Percentiles rank a stretch among this genome's conserved stretches.
phyloP scores from a whole-genome alignment of 2,888 invertebrate genomes.

The Microctonus brassicae region DNA sequence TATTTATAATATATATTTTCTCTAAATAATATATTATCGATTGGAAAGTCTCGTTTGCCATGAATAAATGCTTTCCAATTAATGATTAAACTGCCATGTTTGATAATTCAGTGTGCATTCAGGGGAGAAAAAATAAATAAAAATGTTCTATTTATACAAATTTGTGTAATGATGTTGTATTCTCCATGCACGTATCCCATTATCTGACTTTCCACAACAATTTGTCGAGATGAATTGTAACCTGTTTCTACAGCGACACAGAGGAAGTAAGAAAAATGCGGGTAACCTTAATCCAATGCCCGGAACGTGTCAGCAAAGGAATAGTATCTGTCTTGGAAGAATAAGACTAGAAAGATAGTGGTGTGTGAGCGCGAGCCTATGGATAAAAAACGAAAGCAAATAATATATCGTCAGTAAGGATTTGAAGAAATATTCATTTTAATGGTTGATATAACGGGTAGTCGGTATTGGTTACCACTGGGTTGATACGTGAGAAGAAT shows the following conservation, averaged over 20 bases:
- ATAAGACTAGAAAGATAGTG: neutral
- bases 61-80: no score
- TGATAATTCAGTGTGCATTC: no score
- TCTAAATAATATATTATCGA: no score
- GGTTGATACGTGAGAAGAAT: slow-evolving; percentile 56
- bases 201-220: slow-evolving; percentile 36
- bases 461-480: slow-evolving; percentile 55
- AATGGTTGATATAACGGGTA: slow-evolving; percentile 57
- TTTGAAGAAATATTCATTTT: slow-evolving; percentile 61
- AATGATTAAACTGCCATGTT: no score
- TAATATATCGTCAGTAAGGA: slow-evolving; percentile 44
- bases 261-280: slow-evolving; percentile 48
- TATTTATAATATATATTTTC: no score
- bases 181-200: slow-evolving; percentile 33
- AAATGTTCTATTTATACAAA: slow-evolving; percentile 29
- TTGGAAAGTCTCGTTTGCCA: no score
- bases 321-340: slow-evolving; percentile 12
- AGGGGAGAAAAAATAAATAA: slow-evolving; percentile 28
- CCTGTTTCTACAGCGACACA: slow-evolving; percentile 21
- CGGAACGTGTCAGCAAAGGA: slow-evolving; percentile 45
- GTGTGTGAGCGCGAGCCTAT: slow-evolving; percentile 10
- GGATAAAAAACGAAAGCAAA: slow-evolving; percentile 35
- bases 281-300: slow-evolving; percentile 46
- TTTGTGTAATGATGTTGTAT: slow-evolving; percentile 5
- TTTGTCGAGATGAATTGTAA: slow-evolving; percentile 44